Evolutionary conservation across 2,888 invertebrate genomes (phyloP), one percentile per base, ranked within the genome.

Genomic region (Athripsodes cinereus): DNA sequence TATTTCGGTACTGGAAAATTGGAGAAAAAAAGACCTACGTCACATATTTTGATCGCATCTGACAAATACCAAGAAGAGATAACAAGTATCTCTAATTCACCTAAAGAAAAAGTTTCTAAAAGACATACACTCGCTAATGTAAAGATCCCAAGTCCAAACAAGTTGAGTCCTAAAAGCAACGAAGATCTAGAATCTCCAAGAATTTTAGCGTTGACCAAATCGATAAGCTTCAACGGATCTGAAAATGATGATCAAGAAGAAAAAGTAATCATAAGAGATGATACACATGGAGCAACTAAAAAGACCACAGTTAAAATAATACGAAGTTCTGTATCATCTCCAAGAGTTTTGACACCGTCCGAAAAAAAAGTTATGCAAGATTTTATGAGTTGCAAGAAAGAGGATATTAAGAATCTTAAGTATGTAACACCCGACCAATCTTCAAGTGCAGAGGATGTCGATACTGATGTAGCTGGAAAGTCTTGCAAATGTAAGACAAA

Each of bases 21-120:
- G 13, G 57, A 61, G 19, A 63, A 63, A 50, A 63, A 61, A 47
- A 53, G 63, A 48, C 63, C 63, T 2, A 44, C 53, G 0, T 63
- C 63, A 6, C 61, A 63, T 20, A 63, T 63, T 34, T 22, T 63
- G 16, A 35, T 63, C n/a, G 31, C 59, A 3, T 59, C 63, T 2
- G 63, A 63, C 22, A 57, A 59, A 50, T 18, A 55, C 2, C 55
- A 61, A n/a, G 48, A 54, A 11, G 59, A 63, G 49, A 35, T n/a
- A 57, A 57, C 13, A 52, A 59, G 22, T n/a, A 46, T 11, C 13
- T 6, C 56, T 5, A 57, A 60, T 34, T 2, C 16, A n/a, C 53
- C 55, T 11, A 44, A n/a, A n/a, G n/a, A n/a, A n/a, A n/a, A n/a
- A n/a, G n/a, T 50, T 1, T 51, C 53, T 11, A 60, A 57, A 40